These are phyloP conservation scores for Echiichthys vipera DNA, from an alignment of 2,797 vertebrate species.

Conservation along the genomic window DNA sequence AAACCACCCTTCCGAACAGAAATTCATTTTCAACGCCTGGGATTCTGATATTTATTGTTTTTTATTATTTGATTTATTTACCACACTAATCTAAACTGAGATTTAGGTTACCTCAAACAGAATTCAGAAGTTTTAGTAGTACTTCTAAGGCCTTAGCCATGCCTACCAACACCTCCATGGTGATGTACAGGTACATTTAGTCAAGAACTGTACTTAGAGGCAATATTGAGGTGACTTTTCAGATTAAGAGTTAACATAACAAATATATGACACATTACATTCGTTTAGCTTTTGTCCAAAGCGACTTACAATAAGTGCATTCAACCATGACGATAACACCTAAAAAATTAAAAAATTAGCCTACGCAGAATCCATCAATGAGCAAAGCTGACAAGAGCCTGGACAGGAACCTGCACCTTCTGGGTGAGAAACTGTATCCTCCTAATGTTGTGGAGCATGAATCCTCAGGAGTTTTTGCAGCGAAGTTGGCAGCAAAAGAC, in stretches of 20 bases:
- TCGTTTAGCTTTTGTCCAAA: too few species aligned
- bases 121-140: slow-evolving; percentile 9
- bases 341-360: too few species aligned
- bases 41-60: too few species aligned
- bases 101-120: slow-evolving; percentile 30
- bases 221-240: neutral
- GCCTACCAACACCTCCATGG: neutral
- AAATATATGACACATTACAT: neutral
- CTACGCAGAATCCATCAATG: too few species aligned
- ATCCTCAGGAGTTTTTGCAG: too few species aligned
- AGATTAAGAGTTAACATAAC: neutral
- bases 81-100: slow-evolving; percentile 31
- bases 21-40: slow-evolving; percentile 42
- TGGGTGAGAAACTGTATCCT: too few species aligned
- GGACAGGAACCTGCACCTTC: too few species aligned
- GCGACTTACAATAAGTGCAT: too few species aligned
- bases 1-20: slow-evolving; percentile 25
- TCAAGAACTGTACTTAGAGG: neutral
- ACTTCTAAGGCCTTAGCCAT: neutral
- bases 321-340: too few species aligned
- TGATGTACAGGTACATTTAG: neutral
- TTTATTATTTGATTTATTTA: slow-evolving; percentile 50
- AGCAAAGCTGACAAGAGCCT: too few species aligned
- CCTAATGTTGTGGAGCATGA: too few species aligned
- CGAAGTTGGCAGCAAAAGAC: too few species aligned